Conservation (phyloP, 2,113 vertebrate species). For the Equus przewalskii region DNA sequence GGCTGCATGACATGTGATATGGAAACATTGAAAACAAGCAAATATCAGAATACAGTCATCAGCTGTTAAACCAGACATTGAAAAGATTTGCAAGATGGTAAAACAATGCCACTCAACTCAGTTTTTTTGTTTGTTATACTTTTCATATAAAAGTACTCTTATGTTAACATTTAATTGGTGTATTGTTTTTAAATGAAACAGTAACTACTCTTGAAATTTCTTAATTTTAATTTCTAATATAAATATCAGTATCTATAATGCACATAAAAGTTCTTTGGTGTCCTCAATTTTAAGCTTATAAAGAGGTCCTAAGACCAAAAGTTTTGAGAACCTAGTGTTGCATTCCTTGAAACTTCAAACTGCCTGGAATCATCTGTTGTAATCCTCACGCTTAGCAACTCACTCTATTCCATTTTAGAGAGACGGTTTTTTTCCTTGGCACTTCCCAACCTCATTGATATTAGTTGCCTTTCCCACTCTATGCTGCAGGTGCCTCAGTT, state of each 20-base stretch:
- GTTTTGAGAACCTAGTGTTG: not conserved
- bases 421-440: not conserved
- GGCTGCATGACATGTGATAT: not conserved
- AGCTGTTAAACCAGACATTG: not conserved
- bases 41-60: constrained; percentile 25
- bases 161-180: not conserved
- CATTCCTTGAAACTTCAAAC: constrained; percentile 1
- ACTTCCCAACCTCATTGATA: not conserved
- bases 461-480: not conserved
- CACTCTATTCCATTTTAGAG: not conserved
- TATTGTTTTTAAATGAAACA: constrained; percentile 41
- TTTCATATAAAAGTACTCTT: not conserved
- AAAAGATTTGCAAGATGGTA: constrained; percentile 39
- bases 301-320: not conserved
- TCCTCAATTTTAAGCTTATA: not conserved
- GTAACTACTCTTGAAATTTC: not conserved
- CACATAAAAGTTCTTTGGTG: not conserved
- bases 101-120: not conserved
- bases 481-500: not conserved
- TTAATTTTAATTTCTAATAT: constrained; percentile 19
- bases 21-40: constrained; percentile 44
- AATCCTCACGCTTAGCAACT: not conserved
- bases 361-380: not conserved
- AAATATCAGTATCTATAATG: not conserved
- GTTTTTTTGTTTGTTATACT: not conserved